Evolutionary conservation across 1,140 invertebrate species (phyloP).

Genomic region (Hycleus phaleratus): DNA sequence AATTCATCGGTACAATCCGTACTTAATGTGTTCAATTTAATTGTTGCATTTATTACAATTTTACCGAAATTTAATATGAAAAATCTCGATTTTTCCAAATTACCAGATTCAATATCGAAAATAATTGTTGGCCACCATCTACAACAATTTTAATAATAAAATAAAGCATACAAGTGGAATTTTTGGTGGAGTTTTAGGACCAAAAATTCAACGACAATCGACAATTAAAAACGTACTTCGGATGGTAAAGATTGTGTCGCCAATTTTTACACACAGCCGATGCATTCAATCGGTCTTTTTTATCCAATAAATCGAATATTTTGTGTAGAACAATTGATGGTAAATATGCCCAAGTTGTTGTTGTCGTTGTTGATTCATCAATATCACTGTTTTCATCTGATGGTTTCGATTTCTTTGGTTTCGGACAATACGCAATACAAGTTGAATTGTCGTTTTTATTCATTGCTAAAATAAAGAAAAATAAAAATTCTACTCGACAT

Average conservation of each 20-base stretch:
- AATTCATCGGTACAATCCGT: constrained; percentile 33
- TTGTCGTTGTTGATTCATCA: not conserved
- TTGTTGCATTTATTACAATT: constrained; percentile 30
- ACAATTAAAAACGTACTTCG: constrained; percentile 29
- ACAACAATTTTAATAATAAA: not conserved
- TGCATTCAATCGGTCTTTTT: constrained; percentile 35
- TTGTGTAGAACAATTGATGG: constrained; percentile 35
- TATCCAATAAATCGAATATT: constrained; percentile 32
- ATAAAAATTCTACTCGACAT: not conserved
- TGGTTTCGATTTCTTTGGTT: constrained; percentile 25
- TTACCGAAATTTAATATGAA: constrained; percentile 24
- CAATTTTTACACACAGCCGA: constrained; percentile 36
- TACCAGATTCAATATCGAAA: constrained; percentile 28
- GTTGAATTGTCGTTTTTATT: constrained; percentile 14
- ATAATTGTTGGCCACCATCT: constrained; percentile 33
- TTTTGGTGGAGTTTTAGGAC: not conserved
- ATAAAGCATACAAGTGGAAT: not conserved
- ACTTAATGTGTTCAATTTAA: constrained; percentile 33
- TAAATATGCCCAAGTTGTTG: constrained; percentile 28
- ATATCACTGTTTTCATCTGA: constrained; percentile 8
- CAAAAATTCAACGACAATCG: not conserved
- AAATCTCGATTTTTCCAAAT: constrained; percentile 26
- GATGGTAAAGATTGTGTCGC: constrained; percentile 36
- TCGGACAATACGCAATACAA: constrained; percentile 24
- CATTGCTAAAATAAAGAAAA: constrained; percentile 20